Evolutionary conservation across 2,113 vertebrate species (phyloP).

Genomic region (Catharus bicknelli): DNA sequence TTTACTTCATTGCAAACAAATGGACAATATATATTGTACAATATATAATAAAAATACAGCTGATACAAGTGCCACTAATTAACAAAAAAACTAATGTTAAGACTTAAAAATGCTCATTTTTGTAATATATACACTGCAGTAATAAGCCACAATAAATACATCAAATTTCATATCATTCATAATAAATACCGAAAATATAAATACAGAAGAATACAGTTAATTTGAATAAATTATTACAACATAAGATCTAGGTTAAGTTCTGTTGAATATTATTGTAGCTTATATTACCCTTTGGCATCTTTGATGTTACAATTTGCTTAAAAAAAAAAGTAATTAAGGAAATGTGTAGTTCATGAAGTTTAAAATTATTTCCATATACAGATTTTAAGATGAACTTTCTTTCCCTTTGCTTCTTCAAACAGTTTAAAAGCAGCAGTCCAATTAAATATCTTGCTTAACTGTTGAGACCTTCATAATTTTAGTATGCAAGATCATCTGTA

Average conservation of each 20-base stretch:
- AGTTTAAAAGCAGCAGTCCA: constrained; percentile 47
- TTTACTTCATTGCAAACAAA: constrained; percentile 84
- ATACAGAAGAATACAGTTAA: constrained; percentile 83
- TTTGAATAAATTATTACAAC: constrained; percentile 82
- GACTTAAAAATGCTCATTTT: constrained; percentile 82
- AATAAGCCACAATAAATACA: constrained; percentile 99
- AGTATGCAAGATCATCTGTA: constrained; percentile 38
- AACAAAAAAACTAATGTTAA: constrained; percentile 75
- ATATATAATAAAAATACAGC: constrained; percentile 85
- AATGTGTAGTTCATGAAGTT: constrained; percentile 44
- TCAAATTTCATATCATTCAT: constrained; percentile 90
- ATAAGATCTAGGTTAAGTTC: constrained; percentile 76
- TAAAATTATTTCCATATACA: constrained; percentile 54
- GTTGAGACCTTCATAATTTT: constrained; percentile 12
- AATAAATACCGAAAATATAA: constrained; percentile 93
- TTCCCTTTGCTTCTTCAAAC: constrained; percentile 48
- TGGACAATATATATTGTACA: constrained; percentile 87
- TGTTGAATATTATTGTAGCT: constrained; percentile 77
- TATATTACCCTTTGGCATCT: constrained; percentile 85
- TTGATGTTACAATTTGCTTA: constrained; percentile 71
- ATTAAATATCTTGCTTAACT: constrained; percentile 44
- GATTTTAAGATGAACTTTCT: constrained; percentile 43
- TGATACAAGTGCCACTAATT: constrained; percentile 88
- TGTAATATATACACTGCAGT: constrained; percentile 90
- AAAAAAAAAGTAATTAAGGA: constrained; percentile 49